Evolutionary conservation across 2,113 vertebrate species (phyloP).

Genomic region (Caranx ignobilis): DNA sequence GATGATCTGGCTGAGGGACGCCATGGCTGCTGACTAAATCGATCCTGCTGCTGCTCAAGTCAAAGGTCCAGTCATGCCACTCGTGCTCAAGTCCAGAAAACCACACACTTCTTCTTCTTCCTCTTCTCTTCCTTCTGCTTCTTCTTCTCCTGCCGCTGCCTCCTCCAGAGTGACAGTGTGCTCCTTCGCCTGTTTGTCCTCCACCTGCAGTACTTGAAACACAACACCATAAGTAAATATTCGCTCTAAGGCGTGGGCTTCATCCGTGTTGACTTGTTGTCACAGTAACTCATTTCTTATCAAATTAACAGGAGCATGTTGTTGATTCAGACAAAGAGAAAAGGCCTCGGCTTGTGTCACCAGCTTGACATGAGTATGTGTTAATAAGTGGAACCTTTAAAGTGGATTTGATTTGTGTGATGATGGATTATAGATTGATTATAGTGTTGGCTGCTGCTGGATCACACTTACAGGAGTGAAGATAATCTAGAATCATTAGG

Average conservation of each 20-base stretch:
- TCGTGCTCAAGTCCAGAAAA: background rate
- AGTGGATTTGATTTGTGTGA: background rate
- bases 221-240: slow-evolving; percentile 71
- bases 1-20: slow-evolving; percentile 60
- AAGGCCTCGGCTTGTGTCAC: background rate
- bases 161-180: background rate
- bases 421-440: too few species aligned
- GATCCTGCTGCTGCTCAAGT: background rate
- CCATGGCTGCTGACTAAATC: slow-evolving; percentile 46
- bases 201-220: background rate
- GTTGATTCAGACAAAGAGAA: background rate
- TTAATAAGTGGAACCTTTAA: background rate
- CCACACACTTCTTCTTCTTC: background rate
- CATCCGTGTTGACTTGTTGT: background rate
- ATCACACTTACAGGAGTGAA: too few species aligned
- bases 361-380: too few species aligned
- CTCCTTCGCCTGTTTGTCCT: background rate
- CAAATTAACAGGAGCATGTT: background rate
- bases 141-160: too few species aligned
- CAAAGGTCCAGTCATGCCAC: slow-evolving; percentile 10
- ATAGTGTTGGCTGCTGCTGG: too few species aligned
- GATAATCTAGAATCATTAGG: too few species aligned
- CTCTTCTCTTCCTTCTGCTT: too few species aligned
- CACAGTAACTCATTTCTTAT: background rate
- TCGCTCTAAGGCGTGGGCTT: slow-evolving; percentile 64